A percentile compares a stretch with the other conserved stretches of the same genome.
Evolutionary conservation across 2,888 invertebrate species (phyloP).

Genomic region (Xestia ashworthii): DNA sequence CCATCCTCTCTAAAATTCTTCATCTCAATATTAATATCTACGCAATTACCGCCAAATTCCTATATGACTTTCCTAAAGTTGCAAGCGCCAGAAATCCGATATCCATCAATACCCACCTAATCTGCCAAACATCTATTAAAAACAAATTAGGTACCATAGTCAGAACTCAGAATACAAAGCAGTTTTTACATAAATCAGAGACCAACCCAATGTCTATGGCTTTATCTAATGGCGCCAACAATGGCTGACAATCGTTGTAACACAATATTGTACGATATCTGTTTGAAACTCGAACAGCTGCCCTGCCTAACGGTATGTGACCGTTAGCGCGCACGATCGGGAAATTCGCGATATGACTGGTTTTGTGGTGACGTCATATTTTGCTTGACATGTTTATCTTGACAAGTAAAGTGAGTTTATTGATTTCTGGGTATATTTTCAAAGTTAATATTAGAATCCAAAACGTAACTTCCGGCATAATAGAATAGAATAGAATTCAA

Average conservation of each 20-base stretch:
- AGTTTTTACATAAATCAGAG: conserved; percentile 29
- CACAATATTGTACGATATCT: conserved; percentile 57
- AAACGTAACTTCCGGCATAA: not conserved
- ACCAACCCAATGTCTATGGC: conserved; percentile 23
- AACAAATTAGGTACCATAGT: conserved; percentile 28
- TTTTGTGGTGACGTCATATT: conserved; percentile 38
- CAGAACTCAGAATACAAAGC: conserved; percentile 15
- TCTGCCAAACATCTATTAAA: conserved; percentile 23
- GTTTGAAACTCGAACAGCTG: conserved; percentile 60
- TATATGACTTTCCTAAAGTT: not conserved
- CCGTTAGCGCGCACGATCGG: conserved; percentile 57
- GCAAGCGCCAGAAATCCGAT: conserved; percentile 17
- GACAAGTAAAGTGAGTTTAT: not conserved
- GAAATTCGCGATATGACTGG: conserved; percentile 50
- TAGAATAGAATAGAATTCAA: not conserved
- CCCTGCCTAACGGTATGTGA: conserved; percentile 59
- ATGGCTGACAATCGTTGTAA: conserved; percentile 55
- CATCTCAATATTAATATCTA: not conserved
- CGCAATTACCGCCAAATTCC: not conserved
- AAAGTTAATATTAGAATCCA: not conserved
- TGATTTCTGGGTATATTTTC: not conserved
- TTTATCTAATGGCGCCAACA: conserved; percentile 50
- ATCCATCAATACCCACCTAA: conserved; percentile 17
- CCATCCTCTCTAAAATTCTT: not conserved
- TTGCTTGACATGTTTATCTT: conserved; percentile 1